Evolutionary conservation across 2,113 vertebrate species (phyloP).

Genomic region (Erythrolamprus reginae): DNA sequence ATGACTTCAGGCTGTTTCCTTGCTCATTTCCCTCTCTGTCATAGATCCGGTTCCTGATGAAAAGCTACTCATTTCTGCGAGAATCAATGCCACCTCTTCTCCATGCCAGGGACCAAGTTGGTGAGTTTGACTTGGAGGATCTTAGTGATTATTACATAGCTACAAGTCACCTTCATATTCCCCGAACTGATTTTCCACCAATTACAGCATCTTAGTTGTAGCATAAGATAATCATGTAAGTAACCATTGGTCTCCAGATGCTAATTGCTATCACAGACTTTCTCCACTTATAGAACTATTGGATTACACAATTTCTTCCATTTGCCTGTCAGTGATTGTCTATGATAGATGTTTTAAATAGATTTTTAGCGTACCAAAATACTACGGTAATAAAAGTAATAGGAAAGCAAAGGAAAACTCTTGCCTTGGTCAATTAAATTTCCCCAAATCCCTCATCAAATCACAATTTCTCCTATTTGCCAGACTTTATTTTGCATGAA

Average conservation of each 20-base stretch:
- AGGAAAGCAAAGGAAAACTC: not conserved
- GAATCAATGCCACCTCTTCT: no score
- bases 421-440: not conserved
- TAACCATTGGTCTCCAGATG: no score
- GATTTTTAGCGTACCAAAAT: not conserved
- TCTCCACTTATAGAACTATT: not conserved
- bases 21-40: not conserved
- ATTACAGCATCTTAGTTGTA: no score
- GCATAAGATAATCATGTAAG: no score
- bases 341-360: not conserved
- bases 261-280: no score
- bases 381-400: not conserved
- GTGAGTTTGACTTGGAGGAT: no score
- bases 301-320: not conserved
- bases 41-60: constrained; percentile 52
- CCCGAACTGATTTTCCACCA: no score
- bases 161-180: not conserved
- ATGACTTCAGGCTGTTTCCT: not conserved
- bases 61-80: no score
- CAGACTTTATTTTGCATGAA: not conserved
- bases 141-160: no score
- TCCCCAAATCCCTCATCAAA: not conserved
- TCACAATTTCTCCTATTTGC: not conserved
- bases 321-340: not conserved
- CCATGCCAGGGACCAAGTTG: no score